Evolutionary conservation across 2,888 invertebrate genomes (phyloP).

Genomic region (Philhelius pedissequus): DNA sequence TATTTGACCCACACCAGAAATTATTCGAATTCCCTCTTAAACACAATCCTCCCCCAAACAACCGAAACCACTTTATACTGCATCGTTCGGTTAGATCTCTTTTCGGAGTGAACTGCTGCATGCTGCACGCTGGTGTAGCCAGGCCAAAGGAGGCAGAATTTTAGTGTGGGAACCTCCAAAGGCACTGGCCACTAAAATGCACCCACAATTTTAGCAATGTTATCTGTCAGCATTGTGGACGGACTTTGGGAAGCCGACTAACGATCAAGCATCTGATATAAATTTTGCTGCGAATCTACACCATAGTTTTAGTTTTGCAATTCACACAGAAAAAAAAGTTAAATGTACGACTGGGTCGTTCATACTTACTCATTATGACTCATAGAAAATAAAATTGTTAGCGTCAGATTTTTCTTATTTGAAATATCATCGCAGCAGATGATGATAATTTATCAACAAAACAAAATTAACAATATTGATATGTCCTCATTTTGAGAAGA

Average conservation of each 20-base stretch:
- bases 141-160: neutral
- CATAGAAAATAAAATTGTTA: no score
- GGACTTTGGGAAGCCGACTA: slow-evolving; percentile 6
- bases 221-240: slow-evolving; percentile 54
- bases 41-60: slow-evolving; percentile 3
- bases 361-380: neutral
- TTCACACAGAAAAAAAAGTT: slow-evolving; percentile 8
- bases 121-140: slow-evolving; percentile 23
- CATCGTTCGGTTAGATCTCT: slow-evolving; percentile 28
- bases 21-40: slow-evolving; percentile 35
- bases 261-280: slow-evolving; percentile 38
- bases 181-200: slow-evolving; percentile 52
- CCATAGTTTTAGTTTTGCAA: slow-evolving; percentile 32
- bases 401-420: no score
- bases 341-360: neutral
- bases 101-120: no score
- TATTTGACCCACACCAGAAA: slow-evolving; percentile 45
- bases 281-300: slow-evolving; percentile 25
- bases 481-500: no score
- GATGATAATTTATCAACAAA: no score
- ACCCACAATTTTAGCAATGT: slow-evolving; percentile 43
- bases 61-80: slow-evolving; percentile 23
- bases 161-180: slow-evolving; percentile 46
- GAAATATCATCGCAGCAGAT: no score
- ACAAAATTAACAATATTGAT: no score